A percentile compares a stretch with the other conserved stretches of the same genome.
phyloP scores from a whole-genome alignment of 2,797 vertebrate species.

The Aldrovandia affinis region DNA sequence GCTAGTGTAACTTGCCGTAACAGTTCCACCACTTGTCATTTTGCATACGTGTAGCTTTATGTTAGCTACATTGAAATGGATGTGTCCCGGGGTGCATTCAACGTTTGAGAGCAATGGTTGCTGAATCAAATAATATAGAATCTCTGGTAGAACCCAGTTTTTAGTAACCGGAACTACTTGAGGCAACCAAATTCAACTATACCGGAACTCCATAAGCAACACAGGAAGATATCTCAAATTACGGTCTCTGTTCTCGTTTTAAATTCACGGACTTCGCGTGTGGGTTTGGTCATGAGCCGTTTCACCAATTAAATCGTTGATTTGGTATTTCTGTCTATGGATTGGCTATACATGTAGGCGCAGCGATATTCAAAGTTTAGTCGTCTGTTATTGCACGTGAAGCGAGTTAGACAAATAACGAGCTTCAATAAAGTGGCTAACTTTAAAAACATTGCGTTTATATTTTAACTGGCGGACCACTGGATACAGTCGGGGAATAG shows the following conservation, averaged over 20 bases:
- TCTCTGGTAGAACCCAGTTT: not conserved
- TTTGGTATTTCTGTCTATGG: not conserved
- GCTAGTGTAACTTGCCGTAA: too few relatives aligned
- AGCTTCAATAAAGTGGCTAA: not conserved
- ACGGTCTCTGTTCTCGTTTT: constrained; percentile 1
- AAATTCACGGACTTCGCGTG: constrained; percentile 35
- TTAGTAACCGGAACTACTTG: not conserved
- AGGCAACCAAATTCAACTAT: not conserved
- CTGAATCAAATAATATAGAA: not conserved
- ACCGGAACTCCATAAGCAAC: not conserved
- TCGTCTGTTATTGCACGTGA: not conserved
- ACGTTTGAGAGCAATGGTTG: too few relatives aligned
- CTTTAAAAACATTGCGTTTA: not conserved
- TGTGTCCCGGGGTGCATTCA: too few relatives aligned
- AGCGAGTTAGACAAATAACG: not conserved
- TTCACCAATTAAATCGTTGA: constrained; percentile 14
- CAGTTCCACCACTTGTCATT: too few relatives aligned
- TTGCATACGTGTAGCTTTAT: too few relatives aligned
- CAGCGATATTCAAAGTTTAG: constrained; percentile 31
- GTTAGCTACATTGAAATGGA: too few relatives aligned
- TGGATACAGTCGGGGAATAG: not conserved
- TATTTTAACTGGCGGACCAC: not conserved
- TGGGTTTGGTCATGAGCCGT: constrained; percentile 40
- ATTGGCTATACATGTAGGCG: constrained; percentile 55
- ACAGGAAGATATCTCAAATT: not conserved